Evolutionary conservation across 2,797 vertebrate genomes (phyloP).

Genomic region (Streptopelia turtur): DNA sequence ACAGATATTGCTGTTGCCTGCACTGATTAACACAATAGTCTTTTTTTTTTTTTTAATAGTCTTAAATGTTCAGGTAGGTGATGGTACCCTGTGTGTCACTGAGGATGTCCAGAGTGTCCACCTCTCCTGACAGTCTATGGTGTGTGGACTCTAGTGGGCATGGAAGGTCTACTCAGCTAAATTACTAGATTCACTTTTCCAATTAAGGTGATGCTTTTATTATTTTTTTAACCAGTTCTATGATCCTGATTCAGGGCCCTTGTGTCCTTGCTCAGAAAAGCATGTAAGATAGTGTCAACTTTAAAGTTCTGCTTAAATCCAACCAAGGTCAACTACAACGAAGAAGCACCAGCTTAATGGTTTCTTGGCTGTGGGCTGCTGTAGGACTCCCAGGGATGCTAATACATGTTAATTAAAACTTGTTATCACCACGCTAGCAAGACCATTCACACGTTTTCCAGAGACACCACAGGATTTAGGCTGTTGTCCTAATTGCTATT

Average conservation of each 20-base stretch:
- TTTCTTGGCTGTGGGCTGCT: not conserved
- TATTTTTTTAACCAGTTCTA: not conserved
- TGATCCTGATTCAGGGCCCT: not conserved
- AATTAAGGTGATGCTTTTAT: not conserved
- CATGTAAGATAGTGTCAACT: not conserved
- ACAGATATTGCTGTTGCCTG: not conserved
- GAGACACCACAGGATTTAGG: conserved; percentile 48
- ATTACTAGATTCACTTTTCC: not conserved
- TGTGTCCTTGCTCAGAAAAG: not conserved
- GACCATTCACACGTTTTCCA: conserved; percentile 45
- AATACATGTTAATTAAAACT: conserved; percentile 47
- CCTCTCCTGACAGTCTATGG: not conserved
- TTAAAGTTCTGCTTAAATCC: not conserved
- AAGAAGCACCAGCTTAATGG: not conserved
- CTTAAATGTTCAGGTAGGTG: not conserved
- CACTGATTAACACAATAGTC: not conserved
- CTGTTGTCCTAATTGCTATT: conserved; percentile 60
- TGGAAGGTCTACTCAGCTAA: not conserved
- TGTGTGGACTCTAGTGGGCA: not conserved
- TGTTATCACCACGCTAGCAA: conserved; percentile 57
- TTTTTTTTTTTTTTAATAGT: not conserved
- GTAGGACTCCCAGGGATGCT: not conserved
- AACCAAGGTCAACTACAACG: not conserved
- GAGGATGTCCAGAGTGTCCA: not conserved
- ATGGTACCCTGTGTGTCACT: not conserved